Conservation (phyloP, 2,888 invertebrate genomes). For the Eilema depressum region DNA sequence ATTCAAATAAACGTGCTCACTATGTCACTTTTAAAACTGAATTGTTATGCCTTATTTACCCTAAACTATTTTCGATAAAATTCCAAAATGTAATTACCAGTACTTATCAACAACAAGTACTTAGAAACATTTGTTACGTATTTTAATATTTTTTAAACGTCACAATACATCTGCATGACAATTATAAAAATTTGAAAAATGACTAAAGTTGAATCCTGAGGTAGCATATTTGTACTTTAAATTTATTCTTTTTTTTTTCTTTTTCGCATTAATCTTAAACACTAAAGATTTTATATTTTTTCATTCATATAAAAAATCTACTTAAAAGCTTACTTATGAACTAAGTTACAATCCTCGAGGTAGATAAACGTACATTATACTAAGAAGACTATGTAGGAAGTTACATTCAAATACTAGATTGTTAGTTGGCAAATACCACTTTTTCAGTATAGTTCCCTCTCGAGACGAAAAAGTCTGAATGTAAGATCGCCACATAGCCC, state of each 20-base stretch:
- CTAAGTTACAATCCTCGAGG: constrained; percentile 84
- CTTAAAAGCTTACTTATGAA: constrained; percentile 79
- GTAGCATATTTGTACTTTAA: constrained; percentile 86
- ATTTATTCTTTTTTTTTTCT: constrained; percentile 70
- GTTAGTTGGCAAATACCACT: constrained; percentile 33
- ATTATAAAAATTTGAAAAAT: constrained; percentile 62
- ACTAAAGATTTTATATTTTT: constrained; percentile 76
- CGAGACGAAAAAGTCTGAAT: constrained; percentile 51
- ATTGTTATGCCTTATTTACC: constrained; percentile 43
- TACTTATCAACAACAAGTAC: constrained; percentile 40
- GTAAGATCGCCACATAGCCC: constrained; percentile 67
- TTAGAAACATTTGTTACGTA: constrained; percentile 44
- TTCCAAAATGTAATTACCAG: constrained; percentile 44
- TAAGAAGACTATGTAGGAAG: constrained; percentile 70
- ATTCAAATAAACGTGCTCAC: constrained; percentile 74
- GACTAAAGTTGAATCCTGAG: constrained; percentile 84
- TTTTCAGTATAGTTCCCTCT: constrained; percentile 27
- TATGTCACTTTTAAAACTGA: constrained; percentile 38
- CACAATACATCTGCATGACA: constrained; percentile 60
- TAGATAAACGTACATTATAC: constrained; percentile 82
- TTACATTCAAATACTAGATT: constrained; percentile 58
- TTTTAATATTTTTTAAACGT: constrained; percentile 57
- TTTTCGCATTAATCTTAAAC: constrained; percentile 73
- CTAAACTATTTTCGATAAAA: constrained; percentile 42
- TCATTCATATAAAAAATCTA: constrained; percentile 86